Base-by-base conservation (phyloP, 64 coral and sea anemone genomes). In the Pocillopora damicornis region DNA sequence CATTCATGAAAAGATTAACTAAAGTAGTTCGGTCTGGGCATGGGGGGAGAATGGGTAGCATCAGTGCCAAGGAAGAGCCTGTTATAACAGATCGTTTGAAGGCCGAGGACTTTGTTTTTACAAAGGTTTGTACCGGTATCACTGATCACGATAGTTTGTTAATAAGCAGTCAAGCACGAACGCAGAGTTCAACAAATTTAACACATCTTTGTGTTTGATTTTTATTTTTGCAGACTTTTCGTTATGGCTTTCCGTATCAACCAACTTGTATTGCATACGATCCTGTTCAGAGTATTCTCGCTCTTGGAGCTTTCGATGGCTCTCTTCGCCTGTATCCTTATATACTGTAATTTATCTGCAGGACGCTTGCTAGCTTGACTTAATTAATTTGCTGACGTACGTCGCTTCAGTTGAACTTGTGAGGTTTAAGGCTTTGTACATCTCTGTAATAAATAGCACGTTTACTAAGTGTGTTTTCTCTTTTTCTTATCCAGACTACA, bases 261-360 rank as follows among this genome's bases (percentile, higher is more conserved):
- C 96, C 96, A 9, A 98, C 96, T 42, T 98, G 93, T 37, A 63
- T 98, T 20, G 90, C 96, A 23, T 92, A 95, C 76, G 96, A 98
- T 37, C 90, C 96, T 38, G 93, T 98, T 12, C 96, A 98, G 63
- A 91, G 93, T 75, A 77, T 98, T 35, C 58, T 98, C 23, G 96
- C 96, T 5, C 88, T 98, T 17, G 96, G 96, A 37, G 89, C 90
- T 4, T 80, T 73, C 2, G 88, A 94, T 66, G 97, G 97, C 36
- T 92, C 90, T 17, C 73, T 99, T 1, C 86, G 90, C 60, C 92
- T 99, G 97, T 99, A 99, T 99, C 97, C 90, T 99, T 95, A 42
- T 63, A 62, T 7, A 73, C 20, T 25, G 20, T 61, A 75, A 15
- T 22, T 51, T 51, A 51, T 78, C 16, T 51, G 56, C 37, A 38